Conservation (phyloP, 2,113 vertebrate species). For the Hydropotes inermis region DNA sequence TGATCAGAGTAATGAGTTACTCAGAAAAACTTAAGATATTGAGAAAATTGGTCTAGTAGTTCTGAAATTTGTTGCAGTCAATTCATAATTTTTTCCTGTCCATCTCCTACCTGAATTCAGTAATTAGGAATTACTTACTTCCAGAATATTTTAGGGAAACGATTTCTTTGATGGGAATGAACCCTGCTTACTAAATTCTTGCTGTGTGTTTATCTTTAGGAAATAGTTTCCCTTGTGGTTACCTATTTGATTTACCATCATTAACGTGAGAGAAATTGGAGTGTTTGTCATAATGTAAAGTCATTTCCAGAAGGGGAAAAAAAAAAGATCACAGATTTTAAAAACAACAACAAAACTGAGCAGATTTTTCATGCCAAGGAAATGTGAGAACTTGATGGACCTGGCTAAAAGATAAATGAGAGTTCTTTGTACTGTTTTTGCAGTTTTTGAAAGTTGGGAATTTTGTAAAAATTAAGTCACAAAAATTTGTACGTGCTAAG, state of each 20-base stretch:
- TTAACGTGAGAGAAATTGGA: not conserved
- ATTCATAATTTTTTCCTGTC: not conserved
- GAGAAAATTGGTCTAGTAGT: not conserved
- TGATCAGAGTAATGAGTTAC: not conserved
- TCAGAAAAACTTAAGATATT: not conserved
- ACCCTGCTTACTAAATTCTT: not conserved
- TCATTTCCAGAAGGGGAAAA: not conserved
- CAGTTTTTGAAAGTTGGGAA: not conserved
- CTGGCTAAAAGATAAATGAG: not conserved
- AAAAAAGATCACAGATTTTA: not conserved
- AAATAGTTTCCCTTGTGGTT: not conserved
- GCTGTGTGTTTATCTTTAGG: not conserved
- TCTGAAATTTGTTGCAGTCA: not conserved
- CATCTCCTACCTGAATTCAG: not conserved
- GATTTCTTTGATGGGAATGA: conserved; percentile 7
- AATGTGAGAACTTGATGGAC: not conserved
- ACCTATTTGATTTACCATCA: not conserved
- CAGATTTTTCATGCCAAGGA: conserved; percentile 18
- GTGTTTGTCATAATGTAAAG: not conserved
- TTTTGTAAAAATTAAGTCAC: not conserved
- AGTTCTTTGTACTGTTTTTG: not conserved
- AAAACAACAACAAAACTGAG: not conserved
- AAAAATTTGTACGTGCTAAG: not conserved
- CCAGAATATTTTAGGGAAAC: not conserved
- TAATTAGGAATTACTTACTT: conserved; percentile 1